A percentile compares a stretch with the other conserved stretches of the same genome.
These are phyloP conservation scores for Xyrichtys novacula DNA, from an alignment of 2,797 vertebrate species.

Conservation along the genomic window DNA sequence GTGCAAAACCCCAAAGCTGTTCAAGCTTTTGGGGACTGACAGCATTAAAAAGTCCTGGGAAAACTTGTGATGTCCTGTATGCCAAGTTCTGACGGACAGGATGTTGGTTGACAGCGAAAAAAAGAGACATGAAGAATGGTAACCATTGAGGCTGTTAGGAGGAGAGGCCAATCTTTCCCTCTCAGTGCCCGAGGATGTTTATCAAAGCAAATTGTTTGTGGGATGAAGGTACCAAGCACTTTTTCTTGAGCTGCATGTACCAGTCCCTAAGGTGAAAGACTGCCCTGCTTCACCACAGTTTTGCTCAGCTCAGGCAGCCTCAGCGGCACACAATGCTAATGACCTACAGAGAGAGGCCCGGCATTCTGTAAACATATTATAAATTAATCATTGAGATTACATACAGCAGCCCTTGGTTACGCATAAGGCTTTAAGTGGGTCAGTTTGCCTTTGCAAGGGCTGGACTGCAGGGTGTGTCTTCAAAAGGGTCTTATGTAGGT, in stretches of 20 bases:
- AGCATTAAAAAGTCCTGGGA: no score
- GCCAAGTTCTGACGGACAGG: no score
- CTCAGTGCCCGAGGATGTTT: constrained; percentile 1
- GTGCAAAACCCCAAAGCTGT: no score
- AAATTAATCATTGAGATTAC: constrained; percentile 72
- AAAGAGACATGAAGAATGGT: background rate
- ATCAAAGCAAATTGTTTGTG: constrained; percentile 24
- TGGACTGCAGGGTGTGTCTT: constrained; percentile 21
- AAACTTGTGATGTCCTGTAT: no score
- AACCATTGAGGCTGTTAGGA: background rate
- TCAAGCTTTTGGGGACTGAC: no score
- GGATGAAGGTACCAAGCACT: constrained; percentile 2
- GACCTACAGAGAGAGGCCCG: constrained; percentile 35
- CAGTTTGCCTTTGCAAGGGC: constrained; percentile 45
- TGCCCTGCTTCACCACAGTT: constrained; percentile 13
- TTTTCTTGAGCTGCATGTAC: constrained; percentile 28
- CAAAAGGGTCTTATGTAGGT: constrained; percentile 2
- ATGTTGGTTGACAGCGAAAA: no score
- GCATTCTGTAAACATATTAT: constrained; percentile 66
- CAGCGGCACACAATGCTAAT: constrained; percentile 62
- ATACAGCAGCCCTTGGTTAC: constrained; percentile 55
- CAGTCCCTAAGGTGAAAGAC: constrained; percentile 14
- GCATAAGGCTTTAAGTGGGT: constrained; percentile 69
- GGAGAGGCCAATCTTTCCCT: background rate
- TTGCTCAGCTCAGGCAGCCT: constrained; percentile 7